A percentile compares a stretch with the other conserved stretches of the same genome.
Evolutionary conservation across 2,888 invertebrate species (phyloP).

Genomic region (Arrhopalites spinosus): DNA sequence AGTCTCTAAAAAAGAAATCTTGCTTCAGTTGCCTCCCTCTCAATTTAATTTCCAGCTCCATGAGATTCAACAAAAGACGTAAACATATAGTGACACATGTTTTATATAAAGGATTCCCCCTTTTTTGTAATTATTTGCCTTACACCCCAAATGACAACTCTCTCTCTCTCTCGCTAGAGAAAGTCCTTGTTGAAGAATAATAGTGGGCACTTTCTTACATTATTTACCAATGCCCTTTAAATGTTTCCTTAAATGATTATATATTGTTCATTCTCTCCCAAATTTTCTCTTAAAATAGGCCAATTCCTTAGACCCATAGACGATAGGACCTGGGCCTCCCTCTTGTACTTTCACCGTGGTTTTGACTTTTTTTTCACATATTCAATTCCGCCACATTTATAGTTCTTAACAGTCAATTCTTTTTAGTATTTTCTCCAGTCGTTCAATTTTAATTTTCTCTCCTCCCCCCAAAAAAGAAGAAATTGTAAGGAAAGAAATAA

Average conservation of each 20-base stretch:
- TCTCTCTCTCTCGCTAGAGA: neutral
- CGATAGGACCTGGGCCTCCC: neutral
- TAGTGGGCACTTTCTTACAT: neutral
- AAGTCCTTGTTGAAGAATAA: neutral
- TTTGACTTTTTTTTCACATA: neutral
- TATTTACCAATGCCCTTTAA: neutral
- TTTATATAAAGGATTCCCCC: no score
- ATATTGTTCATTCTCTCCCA: neutral
- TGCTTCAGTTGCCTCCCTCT: no score
- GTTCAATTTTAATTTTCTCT: slow-evolving; percentile 1
- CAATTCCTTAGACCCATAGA: neutral
- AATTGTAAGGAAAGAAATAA: no score
- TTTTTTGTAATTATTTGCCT: neutral
- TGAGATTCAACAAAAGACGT: no score
- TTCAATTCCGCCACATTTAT: neutral
- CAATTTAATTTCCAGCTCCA: no score
- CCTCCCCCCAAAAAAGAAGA: no score
- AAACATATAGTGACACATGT: no score
- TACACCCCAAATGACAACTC: neutral
- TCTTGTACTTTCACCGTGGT: neutral
- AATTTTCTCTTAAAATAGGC: neutral
- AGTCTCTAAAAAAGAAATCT: no score
- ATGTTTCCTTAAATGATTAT: neutral
- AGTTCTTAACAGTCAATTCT: neutral
- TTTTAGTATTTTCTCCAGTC: neutral